Evolutionary conservation across 1,140 invertebrate genomes (phyloP).

Genomic region (Drosophila auraria): DNA sequence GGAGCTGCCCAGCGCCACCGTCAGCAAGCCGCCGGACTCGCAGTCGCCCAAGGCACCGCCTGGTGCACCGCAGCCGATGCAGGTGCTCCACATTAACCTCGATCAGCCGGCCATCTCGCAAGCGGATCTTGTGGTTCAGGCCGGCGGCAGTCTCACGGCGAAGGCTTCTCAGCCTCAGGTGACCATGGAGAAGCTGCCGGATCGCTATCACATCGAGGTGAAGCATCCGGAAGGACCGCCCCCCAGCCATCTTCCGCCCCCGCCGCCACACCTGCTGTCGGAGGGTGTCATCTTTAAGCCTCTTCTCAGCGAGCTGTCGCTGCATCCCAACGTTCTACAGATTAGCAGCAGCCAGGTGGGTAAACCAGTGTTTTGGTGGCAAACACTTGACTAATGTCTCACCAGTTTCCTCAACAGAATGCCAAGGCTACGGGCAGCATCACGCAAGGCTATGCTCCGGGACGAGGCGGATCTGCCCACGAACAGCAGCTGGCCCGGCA

Average conservation of each 20-base stretch:
- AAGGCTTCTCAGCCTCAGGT: constrained; percentile 77
- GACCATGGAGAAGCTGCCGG: constrained; percentile 81
- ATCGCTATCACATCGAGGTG: constrained; percentile 80
- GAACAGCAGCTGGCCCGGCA: constrained; percentile 74
- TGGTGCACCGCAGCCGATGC: constrained; percentile 56
- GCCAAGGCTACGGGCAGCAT: constrained; percentile 76
- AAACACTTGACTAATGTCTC: constrained; percentile 2
- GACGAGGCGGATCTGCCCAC: constrained; percentile 58
- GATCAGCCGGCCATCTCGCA: constrained; percentile 81
- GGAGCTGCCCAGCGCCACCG: constrained; percentile 66
- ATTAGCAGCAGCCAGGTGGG: constrained; percentile 75
- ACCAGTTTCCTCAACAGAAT: constrained; percentile 55
- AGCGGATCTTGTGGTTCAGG: constrained; percentile 62
- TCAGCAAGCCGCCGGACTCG: constrained; percentile 61
- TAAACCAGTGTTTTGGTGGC: not conserved
- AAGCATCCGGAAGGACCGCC: constrained; percentile 66
- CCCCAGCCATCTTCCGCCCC: constrained; percentile 59
- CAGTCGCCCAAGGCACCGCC: constrained; percentile 54
- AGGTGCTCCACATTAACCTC: constrained; percentile 80
- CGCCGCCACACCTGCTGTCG: constrained; percentile 59
- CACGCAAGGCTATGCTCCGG: constrained; percentile 78
- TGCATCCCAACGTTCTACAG: constrained; percentile 81
- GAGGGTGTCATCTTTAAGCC: constrained; percentile 77
- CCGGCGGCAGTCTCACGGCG: constrained; percentile 52
- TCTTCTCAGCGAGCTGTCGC: constrained; percentile 66